These are phyloP conservation scores for Petrophora chlorosata DNA, from an alignment of 2,888 invertebrate species.

Conservation along the genomic window DNA sequence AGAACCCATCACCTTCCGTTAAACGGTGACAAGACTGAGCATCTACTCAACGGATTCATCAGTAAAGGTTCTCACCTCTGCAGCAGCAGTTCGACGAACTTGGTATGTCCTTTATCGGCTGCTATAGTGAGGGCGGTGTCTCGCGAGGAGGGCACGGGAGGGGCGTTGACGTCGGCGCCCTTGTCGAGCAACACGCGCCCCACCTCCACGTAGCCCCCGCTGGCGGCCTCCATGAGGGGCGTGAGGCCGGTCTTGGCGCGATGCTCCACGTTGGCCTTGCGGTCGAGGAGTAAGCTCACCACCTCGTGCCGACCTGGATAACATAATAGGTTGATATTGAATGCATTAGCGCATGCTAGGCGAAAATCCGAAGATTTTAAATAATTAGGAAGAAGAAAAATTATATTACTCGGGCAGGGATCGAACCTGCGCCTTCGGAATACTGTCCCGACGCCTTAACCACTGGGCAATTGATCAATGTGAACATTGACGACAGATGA, in stretches of 20 bases:
- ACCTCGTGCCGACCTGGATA: constrained; percentile 93
- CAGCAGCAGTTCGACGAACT: constrained; percentile 93
- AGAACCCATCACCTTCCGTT: too few relatives aligned
- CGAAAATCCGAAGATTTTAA: too few relatives aligned
- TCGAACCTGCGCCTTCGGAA: too few relatives aligned
- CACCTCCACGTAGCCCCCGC: constrained; percentile 99
- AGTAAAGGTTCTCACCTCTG: constrained; percentile 72
- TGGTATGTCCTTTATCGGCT: constrained; percentile 99
- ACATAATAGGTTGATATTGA: neutral
- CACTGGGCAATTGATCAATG: too few relatives aligned
- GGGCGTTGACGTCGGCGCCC: constrained; percentile 99
- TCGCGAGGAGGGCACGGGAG: constrained; percentile 98
- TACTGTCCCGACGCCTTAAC: too few relatives aligned
- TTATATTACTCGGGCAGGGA: too few relatives aligned
- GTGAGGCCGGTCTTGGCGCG: constrained; percentile 99
- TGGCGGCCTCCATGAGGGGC: constrained; percentile 99
- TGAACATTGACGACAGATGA: too few relatives aligned
- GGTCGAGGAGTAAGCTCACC: constrained; percentile 96
- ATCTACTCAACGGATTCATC: too few relatives aligned
- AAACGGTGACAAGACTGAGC: too few relatives aligned
- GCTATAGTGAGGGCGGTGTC: constrained; percentile 99
- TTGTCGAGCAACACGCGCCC: constrained; percentile 97
- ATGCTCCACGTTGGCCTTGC: constrained; percentile 99
- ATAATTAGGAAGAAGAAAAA: too few relatives aligned
- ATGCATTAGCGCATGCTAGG: too few relatives aligned